phyloP scores from a whole-genome alignment of 2,888 invertebrate genomes.

The Stenolophus ochropezus region DNA sequence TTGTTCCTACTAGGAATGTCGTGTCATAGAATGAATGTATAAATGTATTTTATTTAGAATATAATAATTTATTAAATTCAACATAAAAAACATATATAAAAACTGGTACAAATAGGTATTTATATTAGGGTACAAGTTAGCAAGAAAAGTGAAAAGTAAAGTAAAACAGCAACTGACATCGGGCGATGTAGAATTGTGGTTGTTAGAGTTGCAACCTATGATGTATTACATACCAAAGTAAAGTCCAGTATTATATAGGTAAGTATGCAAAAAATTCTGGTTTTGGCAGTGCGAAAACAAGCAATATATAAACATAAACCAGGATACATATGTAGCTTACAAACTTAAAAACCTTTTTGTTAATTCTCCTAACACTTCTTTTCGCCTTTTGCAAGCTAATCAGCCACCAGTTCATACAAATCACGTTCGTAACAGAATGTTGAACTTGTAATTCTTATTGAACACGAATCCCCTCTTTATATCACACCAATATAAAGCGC shows the following conservation, averaged over 20 bases:
- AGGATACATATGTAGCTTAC: conserved; percentile 36
- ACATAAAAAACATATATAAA: no score
- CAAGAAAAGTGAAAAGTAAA: no score
- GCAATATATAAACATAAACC: conserved; percentile 32
- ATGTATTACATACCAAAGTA: no score
- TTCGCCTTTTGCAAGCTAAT: conserved; percentile 14
- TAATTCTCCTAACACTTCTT: conserved; percentile 17
- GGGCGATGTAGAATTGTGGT: no score
- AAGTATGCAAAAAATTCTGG: not conserved
- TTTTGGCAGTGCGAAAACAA: not conserved
- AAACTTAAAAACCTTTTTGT: conserved; percentile 12
- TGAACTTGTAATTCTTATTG: conserved; percentile 66
- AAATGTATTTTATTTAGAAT: no score
- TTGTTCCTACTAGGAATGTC: no score
- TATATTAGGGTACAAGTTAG: no score
- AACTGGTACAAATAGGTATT: no score
- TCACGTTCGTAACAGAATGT: conserved; percentile 69
- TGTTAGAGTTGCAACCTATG: no score
- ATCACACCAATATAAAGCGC: conserved; percentile 64
- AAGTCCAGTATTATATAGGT: not conserved
- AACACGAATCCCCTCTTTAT: conserved; percentile 66
- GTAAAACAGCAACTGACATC: no score
- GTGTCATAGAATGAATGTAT: no score
- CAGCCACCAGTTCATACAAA: conserved; percentile 16
- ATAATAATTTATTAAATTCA: no score